A percentile compares a stretch with the other conserved stretches of the same genome.
Conservation (phyloP, 2,797 vertebrate genomes). For the Tiaroga cobitis region DNA sequence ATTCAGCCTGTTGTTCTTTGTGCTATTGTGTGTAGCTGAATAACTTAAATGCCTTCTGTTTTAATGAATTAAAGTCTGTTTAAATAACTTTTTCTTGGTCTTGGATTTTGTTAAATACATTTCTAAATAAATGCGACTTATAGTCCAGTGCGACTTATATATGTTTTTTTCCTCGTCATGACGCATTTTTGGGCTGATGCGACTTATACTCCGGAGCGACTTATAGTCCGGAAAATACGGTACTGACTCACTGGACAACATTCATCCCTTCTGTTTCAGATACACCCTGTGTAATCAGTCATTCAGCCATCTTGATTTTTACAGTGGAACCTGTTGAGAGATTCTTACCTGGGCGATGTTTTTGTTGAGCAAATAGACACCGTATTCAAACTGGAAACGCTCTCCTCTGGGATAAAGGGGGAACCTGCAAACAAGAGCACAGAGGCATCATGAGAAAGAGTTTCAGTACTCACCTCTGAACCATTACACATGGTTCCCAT, state of each 20-base stretch:
- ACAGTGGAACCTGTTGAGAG: background rate
- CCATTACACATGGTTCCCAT: constrained; percentile 44
- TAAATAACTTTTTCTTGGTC: no score
- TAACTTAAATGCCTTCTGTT: no score
- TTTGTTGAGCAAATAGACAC: constrained; percentile 99
- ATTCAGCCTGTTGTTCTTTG: no score
- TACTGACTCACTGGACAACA: background rate
- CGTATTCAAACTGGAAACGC: constrained; percentile 97
- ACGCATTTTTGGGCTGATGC: no score
- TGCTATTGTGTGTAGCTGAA: no score
- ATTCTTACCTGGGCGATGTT: constrained; percentile 95
- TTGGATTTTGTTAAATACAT: no score
- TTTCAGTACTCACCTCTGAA: constrained; percentile 14
- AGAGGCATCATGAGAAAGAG: constrained; percentile 39
- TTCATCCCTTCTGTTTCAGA: background rate
- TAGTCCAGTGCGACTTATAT: no score
- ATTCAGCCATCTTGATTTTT: background rate
- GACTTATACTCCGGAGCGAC: no score
- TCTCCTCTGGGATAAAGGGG: constrained; percentile 94
- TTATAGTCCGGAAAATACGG: no score
- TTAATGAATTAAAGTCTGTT: no score
- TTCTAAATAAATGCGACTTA: no score
- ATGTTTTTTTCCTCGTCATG: no score
- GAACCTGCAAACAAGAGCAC: constrained; percentile 79
- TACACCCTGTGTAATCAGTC: background rate